Evolutionary conservation across 2,797 vertebrate genomes (phyloP), one percentile per base, ranked within the genome.

Genomic region (Epinephelus awoara): DNA sequence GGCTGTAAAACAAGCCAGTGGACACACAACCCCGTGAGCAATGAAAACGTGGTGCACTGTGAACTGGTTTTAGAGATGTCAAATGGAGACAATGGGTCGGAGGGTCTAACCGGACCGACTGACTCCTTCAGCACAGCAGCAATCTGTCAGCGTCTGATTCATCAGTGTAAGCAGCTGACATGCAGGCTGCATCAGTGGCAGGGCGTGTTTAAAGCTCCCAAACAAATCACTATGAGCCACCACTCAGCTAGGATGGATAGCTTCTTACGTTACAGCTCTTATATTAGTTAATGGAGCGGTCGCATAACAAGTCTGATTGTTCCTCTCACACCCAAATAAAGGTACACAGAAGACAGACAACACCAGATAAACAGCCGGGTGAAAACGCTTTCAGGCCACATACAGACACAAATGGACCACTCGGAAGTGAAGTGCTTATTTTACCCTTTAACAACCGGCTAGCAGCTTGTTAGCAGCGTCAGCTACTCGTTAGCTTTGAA

Each of bases 191-290:
- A 65, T 56, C 49, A n/a, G 49, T 10, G 46, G 13, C 23, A 19
- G 81, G 76, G 85, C 77, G 88, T 86, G 80, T 85, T 80, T 70
- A 56, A 70, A 77, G 25, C 68, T 54, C 62, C 42, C 51, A 75
- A 72, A 71, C 80, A 79, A 72, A 58, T 51, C 29, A 59, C 10
- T 19, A 34, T 5, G 11, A 63, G 42, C 44, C 47, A 27, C 62
- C 78, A 46, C 57, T 72, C 74, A 38, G 5, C 56, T 10, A 8
- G 40, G 14, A 62, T 25, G 18, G 8, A 13, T 2, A 46, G 52
- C 47, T 50, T 63, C 8, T 15, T n/a, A 7, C 11, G 23, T 19
- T 61, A 19, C 8, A 17, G n/a, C 58, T 21, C 21, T 34, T 34
- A 34, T 8, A 12, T 42, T 3, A 44, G 57, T 5, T 40, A 17